Conservation (phyloP, 2,888 invertebrate species). For the Agrotis clavis region DNA sequence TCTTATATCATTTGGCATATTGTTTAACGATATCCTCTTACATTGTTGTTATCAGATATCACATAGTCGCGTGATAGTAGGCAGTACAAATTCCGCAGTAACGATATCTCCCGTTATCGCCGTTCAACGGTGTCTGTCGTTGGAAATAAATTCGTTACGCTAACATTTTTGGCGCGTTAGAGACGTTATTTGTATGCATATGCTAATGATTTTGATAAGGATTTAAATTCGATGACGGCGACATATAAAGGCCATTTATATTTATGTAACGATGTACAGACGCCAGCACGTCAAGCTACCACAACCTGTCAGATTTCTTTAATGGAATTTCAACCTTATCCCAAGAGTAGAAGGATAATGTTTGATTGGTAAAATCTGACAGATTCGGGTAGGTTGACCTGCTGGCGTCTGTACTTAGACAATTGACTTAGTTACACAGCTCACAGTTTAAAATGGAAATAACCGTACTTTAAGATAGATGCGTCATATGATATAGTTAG, state of each 20-base stretch:
- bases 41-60: slow-evolving; percentile 36
- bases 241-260: slow-evolving; percentile 17
- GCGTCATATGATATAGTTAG: slow-evolving; percentile 6
- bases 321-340: too few relatives aligned
- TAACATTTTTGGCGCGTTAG: slow-evolving; percentile 45
- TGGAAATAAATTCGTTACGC: slow-evolving; percentile 54
- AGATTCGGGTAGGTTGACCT: too few relatives aligned
- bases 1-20: slow-evolving; percentile 31
- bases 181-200: slow-evolving; percentile 48
- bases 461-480: not conserved
- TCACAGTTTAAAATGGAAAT: not conserved
- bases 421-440: slow-evolving; percentile 15
- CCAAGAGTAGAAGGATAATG: too few relatives aligned
- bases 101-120: slow-evolving; percentile 58
- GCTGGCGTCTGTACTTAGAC: too few relatives aligned
- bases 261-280: slow-evolving; percentile 27
- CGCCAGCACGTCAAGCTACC: too few relatives aligned
- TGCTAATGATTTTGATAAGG: slow-evolving; percentile 35
- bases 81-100: slow-evolving; percentile 44
- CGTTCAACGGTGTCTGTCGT: slow-evolving; percentile 54
- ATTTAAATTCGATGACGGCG: slow-evolving; percentile 16
- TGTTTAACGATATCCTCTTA: slow-evolving; percentile 50
- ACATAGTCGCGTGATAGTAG: slow-evolving; percentile 40
- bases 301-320: too few relatives aligned
- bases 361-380: too few relatives aligned